Evolutionary conservation across 2,888 invertebrate genomes (phyloP), one percentile per base, ranked within the genome.

Genomic region (Dione vanillae): DNA sequence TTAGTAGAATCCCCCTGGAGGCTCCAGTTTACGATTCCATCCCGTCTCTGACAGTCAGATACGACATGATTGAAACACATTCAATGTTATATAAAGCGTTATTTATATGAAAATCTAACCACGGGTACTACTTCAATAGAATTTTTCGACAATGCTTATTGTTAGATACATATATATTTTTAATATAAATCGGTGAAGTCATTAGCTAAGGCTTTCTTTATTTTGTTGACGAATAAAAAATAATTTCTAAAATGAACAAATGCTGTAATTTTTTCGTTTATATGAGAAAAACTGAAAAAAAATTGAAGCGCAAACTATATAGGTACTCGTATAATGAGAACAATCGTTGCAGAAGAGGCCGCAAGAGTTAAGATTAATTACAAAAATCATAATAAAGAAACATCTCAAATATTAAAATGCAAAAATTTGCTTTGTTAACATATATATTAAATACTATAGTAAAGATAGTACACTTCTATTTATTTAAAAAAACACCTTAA

Each of bases 11-110:
- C 74, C 71, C 75, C 37, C 65, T 35, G 68, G 75, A 72, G 73
- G 67, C 65, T 71, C 65, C 71, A 64, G 71, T 76, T 78, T 79
- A 78, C 75, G 78, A 78, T 74, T 73, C 74, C 71, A 73, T 73
- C 70, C 62, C 70, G 59, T 45, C 49, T 35, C 59, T 68, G 70
- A 70, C 73, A 68, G 67, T 65, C 45, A 37, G 59, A 61, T 73
- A 73, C 56, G 67, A n/a, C 67, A 70, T 70, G 73, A 73, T 70
- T 70, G 70, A 70, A 73, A 70, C 67, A 65, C 73, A 70, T 65
- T 72, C 56, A 61, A 45, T 49, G 58, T 37, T 65, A 65, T 45
- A 56, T 52, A 69, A 69, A 59, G 54, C 14, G 59, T 61, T 72
- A 66, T 62, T 68, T 68, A 58, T 54, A 70, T 58, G 67, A 68